phyloP scores from a whole-genome alignment of 2,113 vertebrate genomes.

The Protobothrops mucrosquamatus region DNA sequence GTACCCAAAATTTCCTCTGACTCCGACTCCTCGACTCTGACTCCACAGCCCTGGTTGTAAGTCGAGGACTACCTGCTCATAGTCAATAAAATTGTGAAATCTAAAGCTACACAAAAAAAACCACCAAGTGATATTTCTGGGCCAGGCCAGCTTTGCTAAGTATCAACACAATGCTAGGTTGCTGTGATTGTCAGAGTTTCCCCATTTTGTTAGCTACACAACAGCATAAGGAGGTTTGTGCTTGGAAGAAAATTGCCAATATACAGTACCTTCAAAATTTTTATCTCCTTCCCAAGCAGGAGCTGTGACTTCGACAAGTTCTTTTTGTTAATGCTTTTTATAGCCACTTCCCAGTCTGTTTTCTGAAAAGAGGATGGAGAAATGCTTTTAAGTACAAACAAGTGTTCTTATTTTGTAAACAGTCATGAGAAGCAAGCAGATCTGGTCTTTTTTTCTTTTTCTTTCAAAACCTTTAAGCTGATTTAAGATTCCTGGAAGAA shows the following conservation, averaged over 20 bases:
- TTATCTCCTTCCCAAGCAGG: constrained; percentile 98
- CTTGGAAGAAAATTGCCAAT: constrained; percentile 52
- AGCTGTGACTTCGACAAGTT: constrained; percentile 98
- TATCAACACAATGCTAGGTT: background rate
- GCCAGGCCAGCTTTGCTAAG: background rate
- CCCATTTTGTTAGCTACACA: constrained; percentile 30
- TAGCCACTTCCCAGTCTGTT: constrained; percentile 97
- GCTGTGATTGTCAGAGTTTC: constrained; percentile 15
- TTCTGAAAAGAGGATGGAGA: constrained; percentile 72
- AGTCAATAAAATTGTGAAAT: background rate
- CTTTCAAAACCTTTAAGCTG: background rate
- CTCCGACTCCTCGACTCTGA: too few species aligned
- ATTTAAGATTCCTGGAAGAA: background rate
- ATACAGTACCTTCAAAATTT: constrained; percentile 91
- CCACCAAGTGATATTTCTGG: too few species aligned
- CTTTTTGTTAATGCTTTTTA: constrained; percentile 99
- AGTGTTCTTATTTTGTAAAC: background rate
- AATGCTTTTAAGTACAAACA: constrained; percentile 1
- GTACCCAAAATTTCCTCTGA: too few species aligned
- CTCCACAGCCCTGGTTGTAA: too few species aligned
- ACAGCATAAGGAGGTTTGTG: background rate
- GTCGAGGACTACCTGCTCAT: background rate
- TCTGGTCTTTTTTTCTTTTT: background rate
- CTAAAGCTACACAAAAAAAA: too few species aligned
- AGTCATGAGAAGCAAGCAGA: background rate